Evolutionary conservation across 2,113 vertebrate species (phyloP), one percentile per base, ranked within the genome.

Genomic region (Oxyura jamaicensis): DNA sequence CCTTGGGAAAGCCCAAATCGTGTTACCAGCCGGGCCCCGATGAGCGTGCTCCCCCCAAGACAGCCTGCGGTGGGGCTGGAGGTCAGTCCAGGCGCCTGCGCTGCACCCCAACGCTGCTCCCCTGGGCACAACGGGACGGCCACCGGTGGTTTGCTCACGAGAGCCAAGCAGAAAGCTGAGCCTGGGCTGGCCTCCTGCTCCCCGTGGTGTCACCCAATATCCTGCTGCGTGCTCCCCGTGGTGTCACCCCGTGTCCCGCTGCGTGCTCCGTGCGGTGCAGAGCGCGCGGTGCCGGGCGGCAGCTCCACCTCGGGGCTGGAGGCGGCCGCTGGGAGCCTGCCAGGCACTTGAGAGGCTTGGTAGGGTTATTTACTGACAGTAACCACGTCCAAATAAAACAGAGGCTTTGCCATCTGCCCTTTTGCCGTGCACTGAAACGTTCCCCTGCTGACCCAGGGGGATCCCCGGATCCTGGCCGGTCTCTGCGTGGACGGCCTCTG

Each of bases 1-100:
- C 60, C 65, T n/a, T 0, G 0, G 56, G 28, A 90, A 62, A 78
- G 33, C 16, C 0, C 20, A 0, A 65, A 86, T 78, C 0, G 0
- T 28, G 59, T 12, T 17, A 42, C 20, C 26, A 53, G 56, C 4
- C 62, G 36, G 60, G 10, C 13, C 19, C 41, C 39, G 63, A 39
- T 0, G 0, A 72, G 48, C 3, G 3, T 21, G 9, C 29, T 7
- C 59, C 23, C 35, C 35, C 50, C 62, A 4, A 31, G 14, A 36
- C 29, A n/a, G 46, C 11, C 41, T 79, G 41, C 28, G 46, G 68
- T 41, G 46, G 66, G 50, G 20, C 2, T 13, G 35, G 58, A 76
- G 63, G 12, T 55, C 72, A 83, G 58, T n/a, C 22, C 67, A 59
- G 46, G 56, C 22, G 13, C 9, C 35, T 25, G 35, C 41, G 10